Conservation (phyloP, 2,113 vertebrate genomes). For the Poeciliopsis occidentalis region DNA sequence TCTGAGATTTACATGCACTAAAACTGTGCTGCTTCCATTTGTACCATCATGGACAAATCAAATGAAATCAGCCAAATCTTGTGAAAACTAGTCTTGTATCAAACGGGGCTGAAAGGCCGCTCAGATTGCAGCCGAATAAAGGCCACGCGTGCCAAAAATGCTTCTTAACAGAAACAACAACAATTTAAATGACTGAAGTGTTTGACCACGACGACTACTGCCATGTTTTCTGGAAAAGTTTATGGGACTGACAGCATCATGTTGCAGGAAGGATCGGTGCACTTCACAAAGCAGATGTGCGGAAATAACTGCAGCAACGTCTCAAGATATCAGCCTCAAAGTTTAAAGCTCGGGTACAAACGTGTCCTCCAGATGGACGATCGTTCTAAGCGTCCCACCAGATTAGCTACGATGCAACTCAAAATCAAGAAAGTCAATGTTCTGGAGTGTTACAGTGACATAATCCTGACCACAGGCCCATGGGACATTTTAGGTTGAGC, state of each 20-base stretch:
- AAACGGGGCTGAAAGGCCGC: not conserved
- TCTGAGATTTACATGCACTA: not conserved
- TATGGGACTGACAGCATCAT: too few relatives aligned
- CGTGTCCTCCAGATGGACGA: not conserved
- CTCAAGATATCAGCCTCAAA: too few relatives aligned
- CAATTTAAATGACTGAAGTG: too few relatives aligned
- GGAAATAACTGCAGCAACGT: too few relatives aligned
- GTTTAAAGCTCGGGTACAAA: not conserved
- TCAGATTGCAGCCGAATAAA: too few relatives aligned
- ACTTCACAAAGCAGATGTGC: too few relatives aligned
- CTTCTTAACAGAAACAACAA: too few relatives aligned
- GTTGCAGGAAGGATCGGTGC: not conserved
- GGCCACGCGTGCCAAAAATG: too few relatives aligned
- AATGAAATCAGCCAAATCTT: not conserved
- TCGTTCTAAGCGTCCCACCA: not conserved
- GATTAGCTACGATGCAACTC: not conserved
- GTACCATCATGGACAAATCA: not conserved
- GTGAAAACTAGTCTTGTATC: not conserved
- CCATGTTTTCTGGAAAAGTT: too few relatives aligned
- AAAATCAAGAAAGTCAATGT: not conserved
- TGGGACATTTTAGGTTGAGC: not conserved
- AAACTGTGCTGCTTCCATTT: not conserved
- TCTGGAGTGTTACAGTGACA: not conserved
- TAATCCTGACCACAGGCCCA: not conserved
- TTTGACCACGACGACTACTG: too few relatives aligned